Percentiles rank a stretch among this genome's conserved stretches.
These are phyloP conservation scores for Lordiphosa collinella DNA, from an alignment of 1,140 invertebrate species.

Conservation along the genomic window DNA sequence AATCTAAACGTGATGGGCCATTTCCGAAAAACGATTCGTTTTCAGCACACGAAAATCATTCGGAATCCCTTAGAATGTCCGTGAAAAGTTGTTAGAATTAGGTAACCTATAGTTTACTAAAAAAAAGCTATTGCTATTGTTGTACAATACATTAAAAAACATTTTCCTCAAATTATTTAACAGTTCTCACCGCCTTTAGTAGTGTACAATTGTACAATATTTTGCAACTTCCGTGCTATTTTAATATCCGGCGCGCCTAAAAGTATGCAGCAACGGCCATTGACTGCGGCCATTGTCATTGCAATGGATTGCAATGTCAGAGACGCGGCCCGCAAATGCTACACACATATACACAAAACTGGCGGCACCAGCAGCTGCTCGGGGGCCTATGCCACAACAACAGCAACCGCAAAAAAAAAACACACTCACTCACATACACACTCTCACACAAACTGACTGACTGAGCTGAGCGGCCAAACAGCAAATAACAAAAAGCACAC, in stretches of 20 bases:
- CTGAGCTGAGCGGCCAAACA: conserved; percentile 63
- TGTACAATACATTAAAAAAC: no score
- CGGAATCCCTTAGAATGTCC: no score
- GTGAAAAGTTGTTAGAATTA: no score
- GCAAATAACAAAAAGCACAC: conserved; percentile 75
- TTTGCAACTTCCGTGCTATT: conserved; percentile 43
- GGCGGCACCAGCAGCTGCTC: conserved; percentile 30
- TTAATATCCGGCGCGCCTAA: conserved; percentile 57
- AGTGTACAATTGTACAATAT: conserved; percentile 57
- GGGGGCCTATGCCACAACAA: conserved; percentile 18
- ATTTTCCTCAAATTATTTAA: no score
- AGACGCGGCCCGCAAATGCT: conserved; percentile 46
- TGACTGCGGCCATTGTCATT: conserved; percentile 62
- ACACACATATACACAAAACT: conserved; percentile 22
- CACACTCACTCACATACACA: no score
- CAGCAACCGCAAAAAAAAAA: conserved; percentile 40
- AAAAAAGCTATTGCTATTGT: no score
- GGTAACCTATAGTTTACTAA: no score
- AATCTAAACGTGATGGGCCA: no score
- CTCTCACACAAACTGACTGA: conserved; percentile 20
- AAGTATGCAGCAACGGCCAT: conserved; percentile 51
- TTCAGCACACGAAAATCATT: no score
- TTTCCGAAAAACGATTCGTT: no score
- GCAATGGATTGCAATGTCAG: conserved; percentile 67
- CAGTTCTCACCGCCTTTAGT: neutral